phyloP scores from a whole-genome alignment of 2,113 vertebrate species.

The Toxostoma redivivum region DNA sequence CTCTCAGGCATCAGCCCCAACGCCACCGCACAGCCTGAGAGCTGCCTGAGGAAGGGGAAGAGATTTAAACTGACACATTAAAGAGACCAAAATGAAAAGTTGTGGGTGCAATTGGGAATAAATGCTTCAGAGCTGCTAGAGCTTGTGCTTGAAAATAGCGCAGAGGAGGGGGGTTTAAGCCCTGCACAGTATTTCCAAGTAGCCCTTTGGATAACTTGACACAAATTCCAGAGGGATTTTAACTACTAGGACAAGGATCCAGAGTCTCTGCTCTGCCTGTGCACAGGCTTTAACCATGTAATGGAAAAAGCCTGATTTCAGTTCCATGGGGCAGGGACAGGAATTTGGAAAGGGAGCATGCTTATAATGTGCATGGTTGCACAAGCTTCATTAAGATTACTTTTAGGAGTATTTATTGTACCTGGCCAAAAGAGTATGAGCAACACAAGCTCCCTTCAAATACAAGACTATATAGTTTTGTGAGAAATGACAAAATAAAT shows the following conservation, averaged over 20 bases:
- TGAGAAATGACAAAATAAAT: background rate
- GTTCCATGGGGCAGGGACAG: background rate
- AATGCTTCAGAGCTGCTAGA: background rate
- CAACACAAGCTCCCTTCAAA: background rate
- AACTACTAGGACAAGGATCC: background rate
- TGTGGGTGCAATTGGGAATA: background rate
- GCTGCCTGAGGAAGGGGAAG: background rate
- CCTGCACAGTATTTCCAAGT: background rate
- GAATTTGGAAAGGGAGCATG: background rate
- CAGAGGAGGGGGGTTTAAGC: background rate
- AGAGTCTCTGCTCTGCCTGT: background rate
- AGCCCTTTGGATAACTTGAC: background rate
- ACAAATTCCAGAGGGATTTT: slow-evolving; percentile 39
- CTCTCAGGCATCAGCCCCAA: background rate
- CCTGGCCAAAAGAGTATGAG: background rate
- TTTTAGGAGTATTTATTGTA: background rate
- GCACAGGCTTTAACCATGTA: background rate
- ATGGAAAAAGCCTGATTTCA: background rate
- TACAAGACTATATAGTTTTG: background rate
- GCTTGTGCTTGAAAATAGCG: background rate
- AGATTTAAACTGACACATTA: background rate
- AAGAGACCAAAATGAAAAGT: background rate
- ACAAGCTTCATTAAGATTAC: background rate
- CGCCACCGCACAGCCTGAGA: background rate
- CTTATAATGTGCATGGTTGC: background rate